phyloP scores from a whole-genome alignment of 2,113 vertebrate species.

The Peucedramus taeniatus region DNA sequence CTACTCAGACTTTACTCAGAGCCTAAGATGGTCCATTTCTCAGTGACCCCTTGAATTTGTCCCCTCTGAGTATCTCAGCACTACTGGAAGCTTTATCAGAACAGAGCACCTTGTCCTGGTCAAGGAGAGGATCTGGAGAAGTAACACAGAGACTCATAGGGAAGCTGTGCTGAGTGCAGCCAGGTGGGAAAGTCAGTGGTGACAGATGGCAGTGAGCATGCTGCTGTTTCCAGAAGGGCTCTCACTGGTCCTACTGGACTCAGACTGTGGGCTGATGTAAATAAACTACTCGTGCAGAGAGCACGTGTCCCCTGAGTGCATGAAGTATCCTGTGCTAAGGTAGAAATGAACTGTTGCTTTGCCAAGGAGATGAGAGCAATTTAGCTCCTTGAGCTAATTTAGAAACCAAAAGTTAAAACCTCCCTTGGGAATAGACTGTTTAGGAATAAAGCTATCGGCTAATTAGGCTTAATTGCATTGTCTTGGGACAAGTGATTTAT shows the following conservation, averaged over 20 bases:
- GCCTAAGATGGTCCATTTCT: background rate
- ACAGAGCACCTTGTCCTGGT: background rate
- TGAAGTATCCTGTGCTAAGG: background rate
- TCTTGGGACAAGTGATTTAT: constrained; percentile 72
- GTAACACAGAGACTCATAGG: accelerated
- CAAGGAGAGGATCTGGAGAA: background rate
- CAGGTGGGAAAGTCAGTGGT: background rate
- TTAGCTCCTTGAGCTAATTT: constrained; percentile 63
- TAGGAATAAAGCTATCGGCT: constrained; percentile 63
- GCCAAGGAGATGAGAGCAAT: constrained; percentile 54
- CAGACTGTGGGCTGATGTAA: background rate
- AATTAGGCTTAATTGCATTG: constrained; percentile 72
- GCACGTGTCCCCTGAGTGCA: background rate
- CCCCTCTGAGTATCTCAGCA: background rate
- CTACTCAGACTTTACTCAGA: background rate
- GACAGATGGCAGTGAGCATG: background rate
- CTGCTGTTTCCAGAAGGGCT: background rate
- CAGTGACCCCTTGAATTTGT: background rate
- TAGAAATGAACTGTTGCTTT: constrained; percentile 20
- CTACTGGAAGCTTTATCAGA: background rate
- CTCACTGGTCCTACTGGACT: background rate
- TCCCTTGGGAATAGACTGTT: constrained; percentile 59
- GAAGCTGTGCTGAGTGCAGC: background rate
- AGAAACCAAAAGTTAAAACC: constrained; percentile 67
- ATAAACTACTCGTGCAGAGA: background rate